These are phyloP conservation scores for Myotis daubentonii DNA, from an alignment of 2,797 vertebrate genomes.

Conservation along the genomic window DNA sequence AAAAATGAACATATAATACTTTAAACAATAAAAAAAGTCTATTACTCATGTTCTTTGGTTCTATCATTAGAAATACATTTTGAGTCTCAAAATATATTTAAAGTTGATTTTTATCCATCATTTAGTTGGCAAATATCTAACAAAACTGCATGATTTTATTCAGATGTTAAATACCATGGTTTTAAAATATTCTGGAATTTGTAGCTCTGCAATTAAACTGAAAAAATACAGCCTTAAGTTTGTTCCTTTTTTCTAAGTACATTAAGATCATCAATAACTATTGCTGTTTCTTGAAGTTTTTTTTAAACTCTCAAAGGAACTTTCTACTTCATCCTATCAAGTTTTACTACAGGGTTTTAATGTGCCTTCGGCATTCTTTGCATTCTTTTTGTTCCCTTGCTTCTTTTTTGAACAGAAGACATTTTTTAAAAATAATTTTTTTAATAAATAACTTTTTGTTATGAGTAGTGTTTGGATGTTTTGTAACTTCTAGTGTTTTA, in stretches of 20 bases:
- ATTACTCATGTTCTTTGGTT: conserved; percentile 27
- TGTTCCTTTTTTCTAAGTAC: neutral
- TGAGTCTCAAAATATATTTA: conserved; percentile 42
- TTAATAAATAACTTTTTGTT: neutral
- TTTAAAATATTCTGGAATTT: conserved; percentile 37
- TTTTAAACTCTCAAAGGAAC: conserved; percentile 46
- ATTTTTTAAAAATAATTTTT: neutral
- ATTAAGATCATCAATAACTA: neutral
- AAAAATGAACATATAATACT: too few species aligned
- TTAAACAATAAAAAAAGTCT: neutral
- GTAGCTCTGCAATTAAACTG: neutral
- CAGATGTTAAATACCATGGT: conserved; percentile 23
- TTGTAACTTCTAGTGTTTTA: conserved; percentile 43
- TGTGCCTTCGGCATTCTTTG: conserved; percentile 14
- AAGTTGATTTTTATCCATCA: neutral
- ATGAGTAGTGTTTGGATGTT: neutral
- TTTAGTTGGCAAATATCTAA: conserved; percentile 35
- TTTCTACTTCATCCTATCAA: neutral
- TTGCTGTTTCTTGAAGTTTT: neutral
- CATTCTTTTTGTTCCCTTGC: neutral
- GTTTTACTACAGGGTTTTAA: conserved; percentile 27
- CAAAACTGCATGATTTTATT: conserved; percentile 3
- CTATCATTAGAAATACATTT: conserved; percentile 55
- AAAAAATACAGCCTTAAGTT: neutral
- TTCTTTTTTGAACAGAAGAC: conserved; percentile 24